Conservation (phyloP, 1,140 invertebrate species). For the Campodea augens region DNA sequence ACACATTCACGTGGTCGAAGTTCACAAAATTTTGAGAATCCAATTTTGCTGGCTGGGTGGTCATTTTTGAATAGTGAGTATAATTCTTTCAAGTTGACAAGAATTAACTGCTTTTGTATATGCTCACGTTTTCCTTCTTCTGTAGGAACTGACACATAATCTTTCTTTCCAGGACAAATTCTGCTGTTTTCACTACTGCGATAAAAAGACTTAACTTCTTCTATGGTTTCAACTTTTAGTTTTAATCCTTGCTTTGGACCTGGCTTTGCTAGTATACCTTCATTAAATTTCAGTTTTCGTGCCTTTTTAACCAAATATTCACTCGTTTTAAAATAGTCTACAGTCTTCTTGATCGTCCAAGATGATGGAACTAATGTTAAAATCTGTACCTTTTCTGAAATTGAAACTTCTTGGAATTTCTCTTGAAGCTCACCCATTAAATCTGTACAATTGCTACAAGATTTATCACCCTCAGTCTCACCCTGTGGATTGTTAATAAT, state of each 20-base stretch:
- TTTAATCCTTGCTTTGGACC: not conserved
- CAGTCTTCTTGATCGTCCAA: not conserved
- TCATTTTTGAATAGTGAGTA: conserved; percentile 5
- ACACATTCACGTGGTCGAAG: conserved; percentile 3
- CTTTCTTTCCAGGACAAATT: conserved; percentile 5
- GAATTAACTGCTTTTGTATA: conserved; percentile 5
- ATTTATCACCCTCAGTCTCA: no score
- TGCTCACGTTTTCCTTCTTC: not conserved
- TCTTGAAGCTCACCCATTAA: not conserved
- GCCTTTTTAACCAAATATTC: not conserved
- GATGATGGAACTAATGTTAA: not conserved
- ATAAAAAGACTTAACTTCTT: not conserved
- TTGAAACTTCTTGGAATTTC: not conserved
- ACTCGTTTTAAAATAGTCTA: not conserved
- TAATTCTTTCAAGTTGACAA: conserved; percentile 6
- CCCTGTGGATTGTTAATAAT: no score
- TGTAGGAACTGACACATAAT: conserved; percentile 2
- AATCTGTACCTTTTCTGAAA: not conserved
- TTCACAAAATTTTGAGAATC: conserved; percentile 6
- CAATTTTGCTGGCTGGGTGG: conserved; percentile 3
- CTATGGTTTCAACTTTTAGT: not conserved
- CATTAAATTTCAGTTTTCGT: not conserved
- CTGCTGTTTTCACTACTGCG: not conserved
- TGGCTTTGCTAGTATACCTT: not conserved
- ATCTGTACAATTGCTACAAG: no score